Conservation (phyloP, 1,140 invertebrate genomes). For the Monomorium pharaonis region DNA sequence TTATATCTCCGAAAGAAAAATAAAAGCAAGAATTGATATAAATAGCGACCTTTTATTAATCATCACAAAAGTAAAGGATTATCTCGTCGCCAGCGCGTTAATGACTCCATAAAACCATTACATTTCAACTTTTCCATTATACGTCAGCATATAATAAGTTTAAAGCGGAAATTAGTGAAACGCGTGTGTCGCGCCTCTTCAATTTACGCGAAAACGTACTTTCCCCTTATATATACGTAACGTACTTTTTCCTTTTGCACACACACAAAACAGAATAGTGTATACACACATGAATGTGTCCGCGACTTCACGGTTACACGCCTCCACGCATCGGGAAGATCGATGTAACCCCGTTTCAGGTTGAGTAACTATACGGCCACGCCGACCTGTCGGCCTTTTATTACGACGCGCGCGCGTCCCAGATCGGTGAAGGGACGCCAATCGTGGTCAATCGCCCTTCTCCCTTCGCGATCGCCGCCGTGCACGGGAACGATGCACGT, state of each 20-base stretch:
- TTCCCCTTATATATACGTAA: neutral
- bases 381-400: constrained; percentile 50
- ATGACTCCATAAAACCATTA: neutral
- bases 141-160: neutral
- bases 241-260: too few species aligned
- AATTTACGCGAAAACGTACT: neutral
- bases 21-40: neutral
- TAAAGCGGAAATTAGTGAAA: constrained; percentile 13
- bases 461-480: constrained; percentile 41
- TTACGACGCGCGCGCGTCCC: constrained; percentile 54
- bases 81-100: neutral
- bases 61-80: neutral
- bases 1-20: neutral
- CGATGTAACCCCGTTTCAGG: constrained; percentile 65
- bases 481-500: constrained; percentile 22
- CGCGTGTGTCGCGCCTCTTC: neutral
- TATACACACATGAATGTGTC: neutral
- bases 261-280: too few species aligned
- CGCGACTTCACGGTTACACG: constrained; percentile 28
- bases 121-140: neutral
- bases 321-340: constrained; percentile 38
- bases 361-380: constrained; percentile 55
- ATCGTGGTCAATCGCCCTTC: constrained; percentile 3
- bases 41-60: neutral
- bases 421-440: constrained; percentile 58